phyloP scores from a whole-genome alignment of 2,113 vertebrate genomes.

The Myotis yumanensis region DNA sequence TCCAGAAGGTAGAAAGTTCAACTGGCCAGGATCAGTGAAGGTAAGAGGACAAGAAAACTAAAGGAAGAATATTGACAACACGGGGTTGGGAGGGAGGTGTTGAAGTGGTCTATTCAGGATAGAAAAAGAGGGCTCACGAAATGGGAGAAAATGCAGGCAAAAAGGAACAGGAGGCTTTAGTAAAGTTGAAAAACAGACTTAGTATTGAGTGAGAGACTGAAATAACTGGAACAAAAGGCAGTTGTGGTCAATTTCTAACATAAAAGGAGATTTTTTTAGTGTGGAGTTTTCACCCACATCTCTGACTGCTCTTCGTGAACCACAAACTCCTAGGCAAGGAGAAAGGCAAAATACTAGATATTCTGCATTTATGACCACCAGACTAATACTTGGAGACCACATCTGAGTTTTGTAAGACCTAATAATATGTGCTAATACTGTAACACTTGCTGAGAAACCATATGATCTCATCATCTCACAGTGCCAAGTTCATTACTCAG shows the following conservation, averaged over 20 bases:
- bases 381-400: not conserved
- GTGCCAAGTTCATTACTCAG: not conserved
- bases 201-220: not conserved
- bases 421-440: not conserved
- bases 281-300: not conserved
- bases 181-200: not conserved
- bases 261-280: not conserved
- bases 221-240: not conserved
- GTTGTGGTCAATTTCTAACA: not conserved
- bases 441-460: not conserved
- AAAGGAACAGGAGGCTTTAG: not conserved
- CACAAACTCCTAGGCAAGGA: slow-evolving; percentile 23
- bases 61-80: not conserved
- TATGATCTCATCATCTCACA: not conserved
- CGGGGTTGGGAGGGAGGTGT: too few species aligned
- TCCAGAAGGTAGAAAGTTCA: not conserved
- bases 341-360: not conserved
- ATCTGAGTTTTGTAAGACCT: not conserved
- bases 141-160: not conserved
- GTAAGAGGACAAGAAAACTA: not conserved
- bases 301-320: not conserved
- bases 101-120: not conserved
- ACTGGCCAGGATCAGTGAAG: not conserved
- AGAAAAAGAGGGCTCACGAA: not conserved
- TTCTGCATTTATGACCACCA: not conserved